These are phyloP conservation scores for Zosterops borbonicus DNA, from an alignment of 2,113 vertebrate species.

Conservation along the genomic window DNA sequence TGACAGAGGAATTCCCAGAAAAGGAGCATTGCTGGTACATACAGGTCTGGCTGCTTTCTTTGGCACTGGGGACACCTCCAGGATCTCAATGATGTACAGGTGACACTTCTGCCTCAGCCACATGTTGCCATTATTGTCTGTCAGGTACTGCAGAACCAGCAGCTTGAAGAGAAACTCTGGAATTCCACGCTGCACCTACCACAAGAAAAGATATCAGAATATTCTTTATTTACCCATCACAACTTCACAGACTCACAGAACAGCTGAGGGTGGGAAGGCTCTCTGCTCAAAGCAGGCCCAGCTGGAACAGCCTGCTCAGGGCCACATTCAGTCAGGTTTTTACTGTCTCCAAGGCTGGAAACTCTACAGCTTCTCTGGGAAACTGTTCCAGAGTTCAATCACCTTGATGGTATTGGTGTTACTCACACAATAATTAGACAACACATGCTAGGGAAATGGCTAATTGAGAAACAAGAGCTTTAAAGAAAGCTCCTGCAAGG, in stretches of 20 bases:
- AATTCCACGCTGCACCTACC: constrained; percentile 86
- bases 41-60: constrained; percentile 70
- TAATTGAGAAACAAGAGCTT: background rate
- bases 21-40: background rate
- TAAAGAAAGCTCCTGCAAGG: background rate
- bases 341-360: background rate
- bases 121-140: constrained; percentile 84
- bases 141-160: constrained; percentile 84
- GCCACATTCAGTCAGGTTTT: background rate
- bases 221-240: background rate
- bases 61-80: constrained; percentile 62
- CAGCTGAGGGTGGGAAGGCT: background rate
- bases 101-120: constrained; percentile 86
- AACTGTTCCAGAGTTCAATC: background rate
- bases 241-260: background rate
- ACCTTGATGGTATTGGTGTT: background rate
- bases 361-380: background rate
- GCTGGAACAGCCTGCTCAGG: background rate
- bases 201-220: background rate
- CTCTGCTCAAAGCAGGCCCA: background rate
- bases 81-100: constrained; percentile 88
- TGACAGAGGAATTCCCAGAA: background rate
- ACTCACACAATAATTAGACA: background rate
- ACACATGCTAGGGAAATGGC: background rate
- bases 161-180: constrained; percentile 91